Evolutionary conservation across 1,140 invertebrate genomes (phyloP).

Genomic region (Holcopasites calliopsidis): DNA sequence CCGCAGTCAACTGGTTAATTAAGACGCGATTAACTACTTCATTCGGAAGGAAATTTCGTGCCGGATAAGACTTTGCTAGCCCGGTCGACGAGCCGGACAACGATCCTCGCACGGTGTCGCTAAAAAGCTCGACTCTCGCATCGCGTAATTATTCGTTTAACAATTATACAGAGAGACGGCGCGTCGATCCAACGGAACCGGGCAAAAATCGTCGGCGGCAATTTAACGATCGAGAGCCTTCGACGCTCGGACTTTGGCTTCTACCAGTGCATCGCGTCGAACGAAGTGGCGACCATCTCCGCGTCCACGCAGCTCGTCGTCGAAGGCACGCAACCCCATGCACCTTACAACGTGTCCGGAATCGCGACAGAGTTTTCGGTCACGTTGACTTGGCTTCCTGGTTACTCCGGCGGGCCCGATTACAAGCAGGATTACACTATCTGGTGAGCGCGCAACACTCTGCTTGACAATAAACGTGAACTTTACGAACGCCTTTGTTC

Average conservation of each 20-base stretch:
- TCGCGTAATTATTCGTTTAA: conserved; percentile 5
- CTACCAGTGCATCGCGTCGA: conserved; percentile 96
- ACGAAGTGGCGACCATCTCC: conserved; percentile 96
- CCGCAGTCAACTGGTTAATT: no score
- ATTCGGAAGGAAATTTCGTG: no score
- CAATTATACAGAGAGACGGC: conserved; percentile 85
- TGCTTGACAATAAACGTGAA: no score
- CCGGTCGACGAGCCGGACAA: not conserved
- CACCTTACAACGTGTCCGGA: conserved; percentile 95
- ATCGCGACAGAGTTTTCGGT: conserved; percentile 93
- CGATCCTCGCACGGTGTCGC: not conserved
- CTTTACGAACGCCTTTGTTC: no score
- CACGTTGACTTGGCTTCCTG: conserved; percentile 94
- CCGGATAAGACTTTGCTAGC: not conserved
- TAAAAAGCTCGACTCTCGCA: not conserved
- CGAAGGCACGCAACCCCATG: conserved; percentile 97
- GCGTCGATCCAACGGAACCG: conserved; percentile 89
- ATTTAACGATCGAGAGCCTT: conserved; percentile 94
- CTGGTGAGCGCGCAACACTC: conserved; percentile 82
- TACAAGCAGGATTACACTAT: conserved; percentile 97
- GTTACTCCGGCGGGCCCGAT: conserved; percentile 95
- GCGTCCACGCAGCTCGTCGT: conserved; percentile 94
- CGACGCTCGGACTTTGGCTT: conserved; percentile 94
- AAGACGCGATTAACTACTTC: no score
- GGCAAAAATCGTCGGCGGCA: conserved; percentile 89